Evolutionary conservation across 2,113 vertebrate genomes (phyloP).

Genomic region (Ornithorhynchus anatinus): DNA sequence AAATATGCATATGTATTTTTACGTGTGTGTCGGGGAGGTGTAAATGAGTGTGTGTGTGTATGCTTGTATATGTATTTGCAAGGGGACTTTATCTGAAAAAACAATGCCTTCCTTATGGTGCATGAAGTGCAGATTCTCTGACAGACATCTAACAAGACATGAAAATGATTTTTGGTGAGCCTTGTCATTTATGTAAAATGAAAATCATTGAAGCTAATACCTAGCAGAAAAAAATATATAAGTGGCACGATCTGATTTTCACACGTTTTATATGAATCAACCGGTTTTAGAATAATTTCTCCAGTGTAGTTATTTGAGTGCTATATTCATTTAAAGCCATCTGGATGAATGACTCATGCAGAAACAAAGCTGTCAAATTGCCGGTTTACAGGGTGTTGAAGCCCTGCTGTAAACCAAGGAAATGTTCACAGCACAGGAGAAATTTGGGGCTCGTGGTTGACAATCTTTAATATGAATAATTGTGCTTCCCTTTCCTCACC

Average conservation of each 20-base stretch:
- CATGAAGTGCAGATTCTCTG: not conserved
- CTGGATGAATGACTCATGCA: constrained; percentile 18
- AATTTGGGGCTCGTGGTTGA: not conserved
- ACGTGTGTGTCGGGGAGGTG: no score
- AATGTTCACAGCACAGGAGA: not conserved
- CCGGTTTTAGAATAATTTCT: constrained; percentile 17
- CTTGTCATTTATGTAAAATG: constrained; percentile 28
- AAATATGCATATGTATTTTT: no score
- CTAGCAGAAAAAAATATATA: constrained; percentile 31
- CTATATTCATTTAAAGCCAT: constrained; percentile 44
- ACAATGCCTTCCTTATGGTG: no score
- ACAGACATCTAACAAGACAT: not conserved
- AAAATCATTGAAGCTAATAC: constrained; percentile 38
- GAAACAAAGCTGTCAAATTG: not conserved
- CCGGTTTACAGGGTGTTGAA: not conserved
- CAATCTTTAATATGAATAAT: no score
- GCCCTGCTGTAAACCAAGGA: not conserved
- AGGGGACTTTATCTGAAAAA: no score
- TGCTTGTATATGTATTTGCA: no score
- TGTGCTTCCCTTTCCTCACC: no score
- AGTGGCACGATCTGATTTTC: constrained; percentile 39
- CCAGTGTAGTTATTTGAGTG: constrained; percentile 31
- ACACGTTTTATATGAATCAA: constrained; percentile 44
- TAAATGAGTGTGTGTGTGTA: no score
- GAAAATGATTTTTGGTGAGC: not conserved